Conservation (phyloP, 2,797 vertebrate genomes). For the Oreochromis mossambicus region DNA sequence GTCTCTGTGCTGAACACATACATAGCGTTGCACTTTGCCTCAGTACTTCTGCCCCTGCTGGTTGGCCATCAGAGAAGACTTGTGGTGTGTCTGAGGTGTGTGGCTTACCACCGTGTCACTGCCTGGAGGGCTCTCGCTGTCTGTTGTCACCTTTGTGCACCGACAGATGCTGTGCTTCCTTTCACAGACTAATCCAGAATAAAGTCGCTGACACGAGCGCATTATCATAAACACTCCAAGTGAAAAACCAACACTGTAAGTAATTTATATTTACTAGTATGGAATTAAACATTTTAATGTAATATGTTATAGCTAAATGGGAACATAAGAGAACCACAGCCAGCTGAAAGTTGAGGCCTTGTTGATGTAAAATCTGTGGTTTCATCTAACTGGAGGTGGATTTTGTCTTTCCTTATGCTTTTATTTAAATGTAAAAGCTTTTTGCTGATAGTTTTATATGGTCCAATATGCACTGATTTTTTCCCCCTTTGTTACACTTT, state of each 20-base stretch:
- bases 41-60: constrained; percentile 16
- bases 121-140: constrained; percentile 35
- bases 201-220: neutral
- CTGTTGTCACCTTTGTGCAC: constrained; percentile 44
- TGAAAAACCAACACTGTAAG: neutral
- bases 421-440: neutral
- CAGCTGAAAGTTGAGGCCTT: neutral
- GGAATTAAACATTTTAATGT: neutral
- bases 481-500: fast-evolving
- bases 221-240: neutral
- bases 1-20: constrained; percentile 12
- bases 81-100: constrained; percentile 66
- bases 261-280: neutral
- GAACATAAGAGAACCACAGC: neutral
- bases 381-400: neutral
- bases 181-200: neutral
- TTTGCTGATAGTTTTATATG: neutral
- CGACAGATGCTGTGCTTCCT: neutral
- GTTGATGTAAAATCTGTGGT: neutral
- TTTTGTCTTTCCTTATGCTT: neutral
- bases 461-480: neutral
- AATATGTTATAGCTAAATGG: neutral
- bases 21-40: constrained; percentile 31
- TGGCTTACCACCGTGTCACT: constrained; percentile 65
- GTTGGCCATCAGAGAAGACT: constrained; percentile 46